Conservation (phyloP, 2,888 invertebrate genomes). For the Cantharis rufa region DNA sequence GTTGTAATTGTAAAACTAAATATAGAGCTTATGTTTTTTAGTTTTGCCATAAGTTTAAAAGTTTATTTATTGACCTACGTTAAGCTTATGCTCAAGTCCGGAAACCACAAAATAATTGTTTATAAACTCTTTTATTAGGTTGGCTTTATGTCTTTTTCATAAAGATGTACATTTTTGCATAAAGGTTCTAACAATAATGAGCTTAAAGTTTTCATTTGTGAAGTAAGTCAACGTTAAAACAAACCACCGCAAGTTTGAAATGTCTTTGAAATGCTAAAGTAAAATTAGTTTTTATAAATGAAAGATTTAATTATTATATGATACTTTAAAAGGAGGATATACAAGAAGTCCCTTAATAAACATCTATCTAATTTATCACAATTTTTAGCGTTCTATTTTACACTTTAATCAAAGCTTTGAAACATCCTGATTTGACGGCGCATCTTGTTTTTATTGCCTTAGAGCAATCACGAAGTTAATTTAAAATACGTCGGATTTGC, state of each 20-base stretch:
- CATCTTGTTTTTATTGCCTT: constrained; percentile 26
- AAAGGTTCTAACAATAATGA: not conserved
- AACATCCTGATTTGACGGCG: constrained; percentile 25
- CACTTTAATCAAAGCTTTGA: constrained; percentile 28
- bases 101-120: not conserved
- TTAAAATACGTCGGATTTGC: constrained; percentile 23
- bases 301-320: not conserved
- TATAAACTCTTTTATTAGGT: not conserved
- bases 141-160: not conserved
- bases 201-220: not conserved
- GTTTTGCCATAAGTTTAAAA: too few species aligned
- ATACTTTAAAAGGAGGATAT: not conserved
- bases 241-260: not conserved
- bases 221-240: not conserved
- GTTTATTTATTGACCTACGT: not conserved
- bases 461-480: constrained; percentile 24
- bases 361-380: constrained; percentile 23
- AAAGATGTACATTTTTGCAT: not conserved
- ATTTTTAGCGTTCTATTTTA: constrained; percentile 23
- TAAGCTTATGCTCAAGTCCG: not conserved
- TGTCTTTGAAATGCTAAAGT: not conserved
- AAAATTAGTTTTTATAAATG: not conserved
- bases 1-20: not conserved
- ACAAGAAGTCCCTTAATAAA: not conserved
- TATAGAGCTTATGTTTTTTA: not conserved